Evolutionary conservation across 1,140 invertebrate genomes (phyloP).

Genomic region (Tetramorium alpestre): DNA sequence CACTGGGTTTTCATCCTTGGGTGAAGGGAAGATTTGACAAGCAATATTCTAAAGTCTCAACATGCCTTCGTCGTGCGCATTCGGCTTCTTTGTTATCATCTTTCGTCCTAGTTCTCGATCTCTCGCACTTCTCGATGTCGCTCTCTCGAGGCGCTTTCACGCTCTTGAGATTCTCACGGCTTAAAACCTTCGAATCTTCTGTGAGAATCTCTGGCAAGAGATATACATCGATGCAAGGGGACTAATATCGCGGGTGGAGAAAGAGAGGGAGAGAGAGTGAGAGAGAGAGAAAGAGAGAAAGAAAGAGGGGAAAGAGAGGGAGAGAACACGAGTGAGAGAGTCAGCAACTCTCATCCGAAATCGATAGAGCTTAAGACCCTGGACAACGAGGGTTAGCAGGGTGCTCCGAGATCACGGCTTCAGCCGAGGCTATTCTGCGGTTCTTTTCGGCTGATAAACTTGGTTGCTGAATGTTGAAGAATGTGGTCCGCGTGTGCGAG

Average conservation of each 20-base stretch:
- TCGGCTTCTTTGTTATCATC: not conserved
- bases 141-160: constrained; percentile 12
- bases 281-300: not conserved
- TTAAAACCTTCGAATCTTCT: constrained; percentile 44
- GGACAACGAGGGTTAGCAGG: constrained; percentile 65
- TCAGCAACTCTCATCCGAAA: constrained; percentile 76
- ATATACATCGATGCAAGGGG: constrained; percentile 37
- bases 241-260: constrained; percentile 68
- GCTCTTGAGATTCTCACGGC: not conserved
- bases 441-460: constrained; percentile 38
- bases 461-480: not conserved
- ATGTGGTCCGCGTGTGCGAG: not conserved
- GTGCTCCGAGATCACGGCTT: constrained; percentile 4
- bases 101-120: constrained; percentile 16
- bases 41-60: not conserved
- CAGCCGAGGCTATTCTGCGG: not conserved
- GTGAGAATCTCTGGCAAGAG: constrained; percentile 47
- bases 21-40: not conserved
- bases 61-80: not conserved
- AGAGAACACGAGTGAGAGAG: not conserved
- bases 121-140: not conserved
- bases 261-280: not conserved
- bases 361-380: constrained; percentile 84
- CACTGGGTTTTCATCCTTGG: not conserved
- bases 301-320: not conserved